These are phyloP conservation scores for Blennius ocellaris DNA, from an alignment of 2,113 vertebrate species.

Conservation along the genomic window DNA sequence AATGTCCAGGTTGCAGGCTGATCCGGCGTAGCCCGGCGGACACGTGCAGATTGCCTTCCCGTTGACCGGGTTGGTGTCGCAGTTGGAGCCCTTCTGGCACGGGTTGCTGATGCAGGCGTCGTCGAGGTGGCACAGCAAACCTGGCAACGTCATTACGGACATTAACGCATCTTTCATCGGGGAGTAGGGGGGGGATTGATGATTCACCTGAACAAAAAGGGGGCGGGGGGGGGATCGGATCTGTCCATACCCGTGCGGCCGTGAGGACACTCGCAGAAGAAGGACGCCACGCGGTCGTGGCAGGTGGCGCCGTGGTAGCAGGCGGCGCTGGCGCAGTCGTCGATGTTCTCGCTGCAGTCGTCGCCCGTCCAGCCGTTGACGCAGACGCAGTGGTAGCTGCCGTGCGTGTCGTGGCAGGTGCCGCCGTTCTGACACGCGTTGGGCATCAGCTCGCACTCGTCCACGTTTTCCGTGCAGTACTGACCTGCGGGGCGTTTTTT, in stretches of 20 bases:
- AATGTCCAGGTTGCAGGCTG: conserved; percentile 95
- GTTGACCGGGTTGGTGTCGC: conserved; percentile 96
- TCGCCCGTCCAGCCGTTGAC: conserved; percentile 96
- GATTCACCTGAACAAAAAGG: too few species aligned
- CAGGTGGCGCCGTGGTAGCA: conserved; percentile 94
- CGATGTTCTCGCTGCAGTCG: conserved; percentile 97
- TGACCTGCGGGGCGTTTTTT: conserved; percentile 84
- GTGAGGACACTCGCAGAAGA: conserved; percentile 97
- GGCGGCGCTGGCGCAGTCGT: conserved; percentile 93
- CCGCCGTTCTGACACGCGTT: conserved; percentile 96
- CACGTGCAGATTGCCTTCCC: conserved; percentile 98
- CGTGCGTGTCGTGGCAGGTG: conserved; percentile 94
- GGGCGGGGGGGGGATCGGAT: background rate
- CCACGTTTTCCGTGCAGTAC: conserved; percentile 95
- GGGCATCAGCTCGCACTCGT: conserved; percentile 95
- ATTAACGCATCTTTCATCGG: too few species aligned
- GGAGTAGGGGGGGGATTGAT: too few species aligned
- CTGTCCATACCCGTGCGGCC: conserved; percentile 95
- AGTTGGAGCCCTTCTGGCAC: conserved; percentile 97
- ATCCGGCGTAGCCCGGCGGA: conserved; percentile 92
- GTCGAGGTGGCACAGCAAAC: conserved; percentile 93
- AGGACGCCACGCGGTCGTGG: conserved; percentile 94
- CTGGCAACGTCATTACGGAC: conserved; percentile 66
- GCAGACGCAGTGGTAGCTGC: conserved; percentile 92
- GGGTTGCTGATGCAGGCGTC: conserved; percentile 98